Evolutionary conservation across 1,140 invertebrate genomes (phyloP), one percentile per base, ranked within the genome.

Genomic region (Cheumatopsyche charites): DNA sequence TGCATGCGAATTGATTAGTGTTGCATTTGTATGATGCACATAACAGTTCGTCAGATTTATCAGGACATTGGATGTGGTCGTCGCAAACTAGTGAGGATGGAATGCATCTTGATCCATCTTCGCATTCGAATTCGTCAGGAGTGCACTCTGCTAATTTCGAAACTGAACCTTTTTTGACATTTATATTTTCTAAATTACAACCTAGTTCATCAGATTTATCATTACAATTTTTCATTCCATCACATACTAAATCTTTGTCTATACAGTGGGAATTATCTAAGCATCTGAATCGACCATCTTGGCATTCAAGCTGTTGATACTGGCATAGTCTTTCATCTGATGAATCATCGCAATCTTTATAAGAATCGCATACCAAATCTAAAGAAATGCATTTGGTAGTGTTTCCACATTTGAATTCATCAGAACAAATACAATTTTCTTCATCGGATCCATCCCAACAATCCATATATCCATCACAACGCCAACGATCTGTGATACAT

Each of bases 141-240:
- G 49, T 19, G 11, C 49, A 52, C 17, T 52, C 17, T n/a, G 43
- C 43, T n/a, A n/a, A n/a, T n/a, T n/a, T n/a, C n/a, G n/a, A n/a
- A n/a, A n/a, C n/a, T n/a, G n/a, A n/a, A n/a, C n/a, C n/a, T n/a
- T n/a, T n/a, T n/a, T n/a, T 3, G 2, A 45, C 17, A 45, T 1
- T 45, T 45, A 45, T 15, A 4, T 85, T 0, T 69, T 69, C 1
- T 86, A 9, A 79, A 21, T 4, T 19, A 21, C 49, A 52, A 19
- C 23, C 23, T 4, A 17, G 15, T 52, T 52, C 49, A 52, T 52
- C 49, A 15, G 49, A 52, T 19, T 13, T 19, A 21, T 52, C 49
- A 15, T 21, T 7, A 21, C 49, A 52, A 52, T 52, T 19, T 3
- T 52, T 52, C 1, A 1, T 19, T 21, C 49, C 11, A 11, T 52